A percentile compares a stretch with the other conserved stretches of the same genome.
phyloP scores from a whole-genome alignment of 2,113 vertebrate genomes.

The Neofelis nebulosa region DNA sequence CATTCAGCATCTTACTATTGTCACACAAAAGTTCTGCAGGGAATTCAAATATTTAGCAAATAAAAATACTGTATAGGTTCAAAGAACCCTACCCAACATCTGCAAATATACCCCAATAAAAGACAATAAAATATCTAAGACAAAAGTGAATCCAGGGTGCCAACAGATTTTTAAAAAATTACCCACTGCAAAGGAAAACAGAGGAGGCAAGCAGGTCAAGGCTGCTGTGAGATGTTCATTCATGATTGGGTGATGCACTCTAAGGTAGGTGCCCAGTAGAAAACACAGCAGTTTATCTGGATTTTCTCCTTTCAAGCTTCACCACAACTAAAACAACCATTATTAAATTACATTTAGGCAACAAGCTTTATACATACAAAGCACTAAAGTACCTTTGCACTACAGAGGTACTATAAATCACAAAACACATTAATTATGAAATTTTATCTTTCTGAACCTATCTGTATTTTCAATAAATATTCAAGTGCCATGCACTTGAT shows the following conservation, averaged over 20 bases:
- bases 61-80: neutral
- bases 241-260: neutral
- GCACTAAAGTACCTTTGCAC: neutral
- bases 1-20: neutral
- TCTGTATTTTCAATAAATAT: constrained; percentile 25
- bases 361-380: neutral
- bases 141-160: neutral
- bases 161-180: neutral
- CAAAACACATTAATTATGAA: neutral
- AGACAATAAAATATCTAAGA: neutral
- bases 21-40: neutral
- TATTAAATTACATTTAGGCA: neutral
- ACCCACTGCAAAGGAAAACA: neutral
- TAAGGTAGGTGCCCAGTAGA: neutral
- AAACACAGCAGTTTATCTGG: neutral
- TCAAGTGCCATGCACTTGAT: neutral
- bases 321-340: neutral
- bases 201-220: neutral
- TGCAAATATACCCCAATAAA: neutral
- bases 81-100: neutral
- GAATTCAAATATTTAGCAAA: neutral
- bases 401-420: neutral
- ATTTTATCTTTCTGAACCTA: neutral
- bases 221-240: neutral
- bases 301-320: neutral